A percentile compares a stretch with the other conserved stretches of the same genome.
These are phyloP conservation scores for Ruditapes philippinarum DNA, from an alignment of 1,140 invertebrate species.

Conservation along the genomic window DNA sequence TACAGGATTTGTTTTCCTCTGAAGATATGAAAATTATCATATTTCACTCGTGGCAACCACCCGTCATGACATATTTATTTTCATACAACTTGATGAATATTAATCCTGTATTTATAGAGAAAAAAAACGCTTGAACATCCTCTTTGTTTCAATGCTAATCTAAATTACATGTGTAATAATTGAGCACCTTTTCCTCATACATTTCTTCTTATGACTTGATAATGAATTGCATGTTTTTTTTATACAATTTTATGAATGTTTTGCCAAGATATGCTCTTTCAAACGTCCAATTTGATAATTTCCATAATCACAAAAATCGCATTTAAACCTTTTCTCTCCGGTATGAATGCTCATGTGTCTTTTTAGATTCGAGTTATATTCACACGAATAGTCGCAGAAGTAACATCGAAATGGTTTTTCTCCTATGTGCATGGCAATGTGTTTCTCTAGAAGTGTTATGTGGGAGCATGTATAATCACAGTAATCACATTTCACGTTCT, in stretches of 20 bases:
- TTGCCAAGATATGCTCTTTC: conserved; percentile 5
- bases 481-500: conserved; percentile 4
- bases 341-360: conserved; percentile 35
- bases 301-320: conserved; percentile 15
- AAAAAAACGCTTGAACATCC: too few relatives aligned
- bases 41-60: too few relatives aligned
- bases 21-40: too few relatives aligned
- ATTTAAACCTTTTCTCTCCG: conserved; percentile 20
- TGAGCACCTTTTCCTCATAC: too few relatives aligned
- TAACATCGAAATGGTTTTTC: conserved; percentile 20
- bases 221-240: too few relatives aligned
- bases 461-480: conserved; percentile 2
- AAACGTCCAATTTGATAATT: background rate
- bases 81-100: too few relatives aligned
- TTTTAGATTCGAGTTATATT: background rate
- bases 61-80: too few relatives aligned
- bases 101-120: too few relatives aligned
- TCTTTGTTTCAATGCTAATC: too few relatives aligned
- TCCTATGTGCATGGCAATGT: conserved; percentile 1
- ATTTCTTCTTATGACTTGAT: too few relatives aligned
- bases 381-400: background rate
- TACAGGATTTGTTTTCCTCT: too few relatives aligned
- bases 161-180: too few relatives aligned
- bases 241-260: conserved; percentile 22
- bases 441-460: background rate